phyloP scores from a whole-genome alignment of 1,140 invertebrate species.

The Zeugodacus cucurbitae region DNA sequence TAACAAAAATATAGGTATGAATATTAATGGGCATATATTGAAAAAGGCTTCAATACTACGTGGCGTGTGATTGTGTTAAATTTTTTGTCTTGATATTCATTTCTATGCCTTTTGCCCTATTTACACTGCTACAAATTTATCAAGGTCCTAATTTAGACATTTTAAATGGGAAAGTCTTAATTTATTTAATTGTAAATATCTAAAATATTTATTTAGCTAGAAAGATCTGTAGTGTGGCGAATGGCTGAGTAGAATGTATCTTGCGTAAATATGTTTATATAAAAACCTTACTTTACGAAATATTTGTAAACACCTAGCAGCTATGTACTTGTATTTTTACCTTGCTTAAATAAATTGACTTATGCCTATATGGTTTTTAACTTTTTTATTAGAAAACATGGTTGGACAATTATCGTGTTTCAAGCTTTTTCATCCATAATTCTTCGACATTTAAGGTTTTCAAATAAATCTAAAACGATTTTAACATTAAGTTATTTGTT shows the following conservation, averaged over 20 bases:
- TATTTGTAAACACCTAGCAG: neutral
- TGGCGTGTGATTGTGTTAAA: too few species aligned
- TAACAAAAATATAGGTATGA: neutral
- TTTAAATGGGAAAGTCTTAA: neutral
- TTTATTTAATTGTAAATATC: neutral
- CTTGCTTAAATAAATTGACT: conserved; percentile 28
- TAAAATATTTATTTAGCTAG: neutral
- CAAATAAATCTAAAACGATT: conserved; percentile 39
- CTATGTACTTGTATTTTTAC: conserved; percentile 26
- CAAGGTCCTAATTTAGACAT: neutral
- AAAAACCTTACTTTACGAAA: neutral
- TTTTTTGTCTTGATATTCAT: too few species aligned
- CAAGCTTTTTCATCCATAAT: neutral
- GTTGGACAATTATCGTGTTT: neutral
- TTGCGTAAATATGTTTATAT: too few species aligned
- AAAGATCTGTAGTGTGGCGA: neutral
- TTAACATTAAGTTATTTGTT: neutral
- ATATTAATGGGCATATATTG: neutral
- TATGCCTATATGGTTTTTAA: neutral
- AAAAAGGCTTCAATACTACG: neutral
- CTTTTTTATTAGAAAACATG: conserved; percentile 21
- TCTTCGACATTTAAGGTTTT: neutral
- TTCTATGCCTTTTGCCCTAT: neutral
- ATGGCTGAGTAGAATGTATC: neutral
- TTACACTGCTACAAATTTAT: neutral